Conservation (phyloP, 2,113 vertebrate genomes). For the Procavia capensis region DNA sequence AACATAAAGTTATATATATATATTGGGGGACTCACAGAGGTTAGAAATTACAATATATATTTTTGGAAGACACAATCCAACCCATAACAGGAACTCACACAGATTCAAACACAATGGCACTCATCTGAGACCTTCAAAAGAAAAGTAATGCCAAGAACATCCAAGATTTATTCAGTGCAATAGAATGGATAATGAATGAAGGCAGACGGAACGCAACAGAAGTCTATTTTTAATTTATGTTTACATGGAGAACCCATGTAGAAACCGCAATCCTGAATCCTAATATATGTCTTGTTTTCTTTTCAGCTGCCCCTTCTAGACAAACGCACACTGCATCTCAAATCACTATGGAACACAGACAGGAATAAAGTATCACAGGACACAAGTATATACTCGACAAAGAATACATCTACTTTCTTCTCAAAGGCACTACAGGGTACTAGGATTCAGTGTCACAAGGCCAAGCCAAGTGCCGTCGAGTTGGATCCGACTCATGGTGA, state of each 20-base stretch:
- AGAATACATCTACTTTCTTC: slow-evolving; percentile 25
- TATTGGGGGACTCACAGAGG: too few relatives aligned
- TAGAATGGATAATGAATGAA: neutral
- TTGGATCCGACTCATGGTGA: too few relatives aligned
- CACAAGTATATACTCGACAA: neutral
- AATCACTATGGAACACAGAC: neutral
- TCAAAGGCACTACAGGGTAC: slow-evolving; percentile 37
- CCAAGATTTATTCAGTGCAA: slow-evolving; percentile 7
- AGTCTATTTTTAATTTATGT: slow-evolving; percentile 41
- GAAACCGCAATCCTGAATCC: neutral
- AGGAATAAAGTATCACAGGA: neutral
- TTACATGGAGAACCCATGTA: neutral
- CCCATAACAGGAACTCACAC: neutral
- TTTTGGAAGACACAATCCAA: too few relatives aligned
- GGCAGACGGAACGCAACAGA: neutral
- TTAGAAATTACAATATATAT: too few relatives aligned
- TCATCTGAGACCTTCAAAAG: neutral
- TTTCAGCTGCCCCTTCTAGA: neutral
- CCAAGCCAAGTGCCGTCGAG: too few relatives aligned
- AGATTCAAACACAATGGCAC: slow-evolving; percentile 10
- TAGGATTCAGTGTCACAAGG: neutral
- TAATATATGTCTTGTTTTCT: neutral
- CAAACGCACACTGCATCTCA: neutral
- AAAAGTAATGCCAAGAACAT: neutral
- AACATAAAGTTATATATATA: too few relatives aligned